These are phyloP conservation scores for Thymallus thymallus DNA, from an alignment of 2,113 vertebrate genomes.

Conservation along the genomic window DNA sequence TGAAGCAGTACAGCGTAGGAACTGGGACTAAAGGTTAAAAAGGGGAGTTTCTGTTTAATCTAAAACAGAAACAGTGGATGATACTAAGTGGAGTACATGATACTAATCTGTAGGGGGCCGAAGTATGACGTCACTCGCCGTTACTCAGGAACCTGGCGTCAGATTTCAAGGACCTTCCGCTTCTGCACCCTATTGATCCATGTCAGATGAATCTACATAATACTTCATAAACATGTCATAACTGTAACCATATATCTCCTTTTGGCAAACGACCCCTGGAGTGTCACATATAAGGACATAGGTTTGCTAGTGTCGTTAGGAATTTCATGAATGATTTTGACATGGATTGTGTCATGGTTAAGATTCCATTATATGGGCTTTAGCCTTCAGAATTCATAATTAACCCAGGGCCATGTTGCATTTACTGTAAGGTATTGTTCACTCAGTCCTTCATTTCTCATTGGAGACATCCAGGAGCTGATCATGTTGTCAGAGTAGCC, in stretches of 20 bases:
- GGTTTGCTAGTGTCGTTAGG: not conserved
- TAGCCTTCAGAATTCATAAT: not conserved
- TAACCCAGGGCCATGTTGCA: not conserved
- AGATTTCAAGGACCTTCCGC: too few species aligned
- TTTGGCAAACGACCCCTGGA: not conserved
- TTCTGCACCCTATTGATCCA: not conserved
- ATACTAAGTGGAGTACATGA: not conserved
- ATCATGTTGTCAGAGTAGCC: too few species aligned
- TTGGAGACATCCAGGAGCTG: too few species aligned
- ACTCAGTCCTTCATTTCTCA: not conserved
- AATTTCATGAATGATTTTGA: slow-evolving; percentile 17
- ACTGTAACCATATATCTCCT: not conserved
- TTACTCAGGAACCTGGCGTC: too few species aligned
- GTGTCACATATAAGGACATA: slow-evolving; percentile 3
- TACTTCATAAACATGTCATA: not conserved
- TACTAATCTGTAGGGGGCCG: not conserved
- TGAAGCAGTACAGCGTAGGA: not conserved
- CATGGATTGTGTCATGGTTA: slow-evolving; percentile 1
- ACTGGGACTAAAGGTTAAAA: not conserved
- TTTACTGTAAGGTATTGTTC: not conserved
- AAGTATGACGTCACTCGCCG: too few species aligned
- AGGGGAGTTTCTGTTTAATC: too few species aligned
- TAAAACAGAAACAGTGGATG: not conserved
- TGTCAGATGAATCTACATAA: not conserved
- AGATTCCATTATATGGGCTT: not conserved